Conservation (phyloP, 2,888 invertebrate genomes). For the Dicyrtoma fusca region DNA sequence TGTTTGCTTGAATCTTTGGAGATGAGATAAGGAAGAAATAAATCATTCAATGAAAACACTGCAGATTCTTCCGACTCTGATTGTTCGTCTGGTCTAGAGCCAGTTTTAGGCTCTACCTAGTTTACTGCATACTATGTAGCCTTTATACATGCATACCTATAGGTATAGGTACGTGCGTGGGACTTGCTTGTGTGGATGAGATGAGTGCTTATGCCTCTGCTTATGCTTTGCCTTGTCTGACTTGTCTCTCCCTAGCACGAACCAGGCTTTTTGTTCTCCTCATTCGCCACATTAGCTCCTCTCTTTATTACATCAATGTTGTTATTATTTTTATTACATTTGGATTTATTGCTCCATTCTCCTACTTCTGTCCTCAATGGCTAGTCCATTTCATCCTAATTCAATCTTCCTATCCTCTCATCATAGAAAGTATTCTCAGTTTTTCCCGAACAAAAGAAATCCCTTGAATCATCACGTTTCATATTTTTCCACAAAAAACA, state of each 20-base stretch:
- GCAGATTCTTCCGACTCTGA: conserved; percentile 23
- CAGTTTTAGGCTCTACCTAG: too few relatives aligned
- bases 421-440: conserved; percentile 3
- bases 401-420: neutral
- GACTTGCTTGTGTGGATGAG: too few relatives aligned
- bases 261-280: conserved; percentile 32
- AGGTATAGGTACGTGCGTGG: too few relatives aligned
- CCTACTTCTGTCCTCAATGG: conserved; percentile 2
- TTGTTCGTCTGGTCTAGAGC: neutral
- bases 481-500: neutral
- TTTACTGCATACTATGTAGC: too few relatives aligned
- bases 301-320: conserved; percentile 35
- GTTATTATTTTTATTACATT: conserved; percentile 38
- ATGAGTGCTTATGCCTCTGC: neutral
- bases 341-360: conserved; percentile 36
- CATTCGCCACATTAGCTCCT: conserved; percentile 32
- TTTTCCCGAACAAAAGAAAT: conserved; percentile 11
- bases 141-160: too few relatives aligned
- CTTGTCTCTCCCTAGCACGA: conserved; percentile 4
- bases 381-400: conserved; percentile 14
- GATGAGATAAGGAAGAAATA: conserved; percentile 38
- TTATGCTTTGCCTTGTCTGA: neutral
- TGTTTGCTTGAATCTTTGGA: conserved; percentile 19
- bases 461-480: conserved; percentile 1
- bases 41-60: conserved; percentile 36